Evolutionary conservation across 2,888 invertebrate species (phyloP), one percentile per base, ranked within the genome.

Genomic region (Strigamia crassipes): DNA sequence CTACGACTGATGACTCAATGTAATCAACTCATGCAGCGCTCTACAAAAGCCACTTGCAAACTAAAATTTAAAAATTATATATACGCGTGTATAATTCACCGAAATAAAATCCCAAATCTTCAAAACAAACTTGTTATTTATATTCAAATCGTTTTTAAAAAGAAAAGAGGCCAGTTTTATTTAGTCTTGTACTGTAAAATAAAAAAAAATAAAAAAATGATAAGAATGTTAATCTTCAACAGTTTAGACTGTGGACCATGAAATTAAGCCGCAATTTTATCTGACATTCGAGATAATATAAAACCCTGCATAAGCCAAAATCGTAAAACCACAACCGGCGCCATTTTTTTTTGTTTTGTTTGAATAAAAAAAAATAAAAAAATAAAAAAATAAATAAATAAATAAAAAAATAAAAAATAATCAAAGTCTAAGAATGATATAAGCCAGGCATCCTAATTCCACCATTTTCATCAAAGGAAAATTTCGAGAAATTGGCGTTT

Each of bases 381-480:
- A n/a, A n/a, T n/a, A n/a, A n/a, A n/a, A n/a, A n/a, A n/a, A n/a
- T n/a, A n/a, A 27, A 27, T 2, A 27, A 27, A 27, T 2, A 27
- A 18, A 18, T 21, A n/a, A 18, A n/a, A 56, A 56, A 15, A n/a
- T 5, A 15, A 56, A 56, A 18, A 73, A 73, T 31, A 73, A 10
- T 23, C 27, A 27, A 73, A 73, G 73, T 73, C 56, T 73, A n/a
- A 73, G 27, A 31, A 73, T 27, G 73, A 73, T 73, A 73, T 27
- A 31, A 73, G 27, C 23, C 73, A 73, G 73, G 73, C 73, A 73
- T 73, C 31, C 73, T 73, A 73, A 73, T 73, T 73, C 73, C 73
- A 27, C 8, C 31, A 31, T 73, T 56, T 73, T 73, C 27, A 73
- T 73, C 73, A 31, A n/a, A 31, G 31, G 23, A 73, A 73, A 15